A percentile compares a stretch with the other conserved stretches of the same genome.
Conservation (phyloP, 2,113 vertebrate genomes). For the Brevimyrus niger region DNA sequence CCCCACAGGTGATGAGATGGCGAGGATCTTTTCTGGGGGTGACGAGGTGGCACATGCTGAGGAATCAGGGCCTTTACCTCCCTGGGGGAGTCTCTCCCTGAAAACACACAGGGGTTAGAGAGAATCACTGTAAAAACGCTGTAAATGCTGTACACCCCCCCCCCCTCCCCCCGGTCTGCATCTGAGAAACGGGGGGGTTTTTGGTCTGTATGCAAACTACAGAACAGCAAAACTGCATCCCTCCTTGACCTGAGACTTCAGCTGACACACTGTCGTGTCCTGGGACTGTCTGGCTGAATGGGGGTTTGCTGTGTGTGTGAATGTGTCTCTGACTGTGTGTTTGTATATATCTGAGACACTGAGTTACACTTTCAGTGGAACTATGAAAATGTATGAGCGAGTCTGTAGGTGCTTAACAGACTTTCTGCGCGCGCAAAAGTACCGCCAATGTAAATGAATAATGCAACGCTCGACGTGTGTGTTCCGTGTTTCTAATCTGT, state of each 20-base stretch:
- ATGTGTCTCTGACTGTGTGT: neutral
- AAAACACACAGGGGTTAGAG: neutral
- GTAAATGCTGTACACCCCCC: too few species aligned
- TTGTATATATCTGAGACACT: neutral
- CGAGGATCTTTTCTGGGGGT: neutral
- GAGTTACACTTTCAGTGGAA: neutral
- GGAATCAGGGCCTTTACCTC: neutral
- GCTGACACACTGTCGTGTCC: too few species aligned
- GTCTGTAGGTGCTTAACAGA: neutral
- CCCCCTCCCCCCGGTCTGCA: too few species aligned
- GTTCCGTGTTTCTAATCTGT: neutral
- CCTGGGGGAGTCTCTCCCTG: neutral
- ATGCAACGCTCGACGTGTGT: neutral
- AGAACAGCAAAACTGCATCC: too few species aligned
- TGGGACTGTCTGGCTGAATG: neutral
- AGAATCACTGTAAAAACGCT: neutral
- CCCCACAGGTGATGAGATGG: too few species aligned
- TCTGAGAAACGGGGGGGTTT: too few species aligned
- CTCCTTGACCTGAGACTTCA: too few species aligned
- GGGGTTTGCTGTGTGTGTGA: neutral
- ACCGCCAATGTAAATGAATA: neutral
- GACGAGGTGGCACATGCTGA: neutral
- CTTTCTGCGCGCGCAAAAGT: neutral
- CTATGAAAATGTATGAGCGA: neutral
- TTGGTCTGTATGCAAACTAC: neutral